phyloP scores from a whole-genome alignment of 2,888 invertebrate species.

The Eulithis prunata region DNA sequence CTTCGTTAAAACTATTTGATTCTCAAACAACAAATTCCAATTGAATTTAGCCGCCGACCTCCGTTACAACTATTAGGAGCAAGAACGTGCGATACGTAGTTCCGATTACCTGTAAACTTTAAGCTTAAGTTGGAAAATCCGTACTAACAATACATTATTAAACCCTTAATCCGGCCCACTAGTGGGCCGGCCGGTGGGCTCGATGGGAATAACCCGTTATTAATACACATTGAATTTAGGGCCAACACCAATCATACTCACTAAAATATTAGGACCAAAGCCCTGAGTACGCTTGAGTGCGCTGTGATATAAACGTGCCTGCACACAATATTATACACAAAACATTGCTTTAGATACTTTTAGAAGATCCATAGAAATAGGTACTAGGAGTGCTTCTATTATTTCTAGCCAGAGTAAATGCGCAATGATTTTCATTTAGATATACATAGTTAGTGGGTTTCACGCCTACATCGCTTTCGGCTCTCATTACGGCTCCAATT shows the following conservation, averaged over 20 bases:
- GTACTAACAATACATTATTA: no score
- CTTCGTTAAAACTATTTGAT: slow-evolving; percentile 32
- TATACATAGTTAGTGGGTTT: not conserved
- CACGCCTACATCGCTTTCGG: not conserved
- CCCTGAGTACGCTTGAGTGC: no score
- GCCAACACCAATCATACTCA: no score
- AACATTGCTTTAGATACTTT: no score
- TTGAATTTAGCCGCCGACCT: slow-evolving; percentile 15
- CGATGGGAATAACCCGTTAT: no score
- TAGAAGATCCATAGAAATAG: not conserved
- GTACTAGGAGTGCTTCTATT: not conserved
- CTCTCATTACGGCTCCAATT: not conserved
- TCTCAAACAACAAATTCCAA: slow-evolving; percentile 26
- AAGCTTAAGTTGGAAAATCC: not conserved
- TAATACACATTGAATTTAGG: no score
- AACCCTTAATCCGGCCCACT: no score
- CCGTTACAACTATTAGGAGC: slow-evolving; percentile 8
- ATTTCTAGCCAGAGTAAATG: not conserved
- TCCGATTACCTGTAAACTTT: not conserved
- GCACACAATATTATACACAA: no score
- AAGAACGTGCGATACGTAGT: not conserved
- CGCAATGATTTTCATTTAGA: not conserved
- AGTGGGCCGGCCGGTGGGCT: no score
- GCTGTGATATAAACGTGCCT: no score
- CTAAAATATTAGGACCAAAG: no score